A percentile compares a stretch with the other conserved stretches of the same genome.
Conservation (phyloP, 2,113 vertebrate species). For the Aphyosemion australe region DNA sequence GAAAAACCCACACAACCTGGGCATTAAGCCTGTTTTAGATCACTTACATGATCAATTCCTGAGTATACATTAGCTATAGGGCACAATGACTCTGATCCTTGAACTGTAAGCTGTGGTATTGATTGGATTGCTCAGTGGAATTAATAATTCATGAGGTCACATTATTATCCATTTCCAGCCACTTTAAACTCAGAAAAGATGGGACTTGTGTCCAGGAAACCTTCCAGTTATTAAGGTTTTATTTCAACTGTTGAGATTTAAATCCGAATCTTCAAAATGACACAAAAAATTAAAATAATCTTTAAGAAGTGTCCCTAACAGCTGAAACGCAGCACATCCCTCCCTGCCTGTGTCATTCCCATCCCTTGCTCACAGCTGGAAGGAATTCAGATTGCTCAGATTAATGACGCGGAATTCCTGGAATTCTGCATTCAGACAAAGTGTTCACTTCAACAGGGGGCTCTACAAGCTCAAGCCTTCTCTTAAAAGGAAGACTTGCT, state of each 20-base stretch:
- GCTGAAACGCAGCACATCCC: conserved; percentile 60
- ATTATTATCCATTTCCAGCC: conserved; percentile 22
- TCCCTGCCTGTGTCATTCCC: conserved; percentile 49
- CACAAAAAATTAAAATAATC: not conserved
- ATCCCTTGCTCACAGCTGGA: conserved; percentile 65
- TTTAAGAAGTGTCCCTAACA: conserved; percentile 31
- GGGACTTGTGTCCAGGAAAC: not conserved
- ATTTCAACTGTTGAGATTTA: not conserved
- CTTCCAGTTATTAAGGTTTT: not conserved
- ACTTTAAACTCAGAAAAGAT: not conserved
- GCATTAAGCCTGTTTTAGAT: not conserved
- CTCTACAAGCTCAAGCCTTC: conserved; percentile 36
- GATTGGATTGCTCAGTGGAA: conserved; percentile 17
- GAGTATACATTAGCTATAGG: not conserved
- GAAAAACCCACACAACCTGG: conserved; percentile 38
- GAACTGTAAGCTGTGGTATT: conserved; percentile 5
- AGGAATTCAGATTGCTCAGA: conserved; percentile 76
- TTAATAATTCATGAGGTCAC: conserved; percentile 48
- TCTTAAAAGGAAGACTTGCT: conserved; percentile 33
- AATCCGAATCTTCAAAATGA: not conserved
- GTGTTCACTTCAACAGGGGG: conserved; percentile 51
- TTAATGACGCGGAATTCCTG: conserved; percentile 82
- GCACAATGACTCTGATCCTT: not conserved
- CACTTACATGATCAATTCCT: not conserved
- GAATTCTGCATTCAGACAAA: conserved; percentile 78